phyloP scores from a whole-genome alignment of 2,797 vertebrate genomes.

The Fratercula arctica region DNA sequence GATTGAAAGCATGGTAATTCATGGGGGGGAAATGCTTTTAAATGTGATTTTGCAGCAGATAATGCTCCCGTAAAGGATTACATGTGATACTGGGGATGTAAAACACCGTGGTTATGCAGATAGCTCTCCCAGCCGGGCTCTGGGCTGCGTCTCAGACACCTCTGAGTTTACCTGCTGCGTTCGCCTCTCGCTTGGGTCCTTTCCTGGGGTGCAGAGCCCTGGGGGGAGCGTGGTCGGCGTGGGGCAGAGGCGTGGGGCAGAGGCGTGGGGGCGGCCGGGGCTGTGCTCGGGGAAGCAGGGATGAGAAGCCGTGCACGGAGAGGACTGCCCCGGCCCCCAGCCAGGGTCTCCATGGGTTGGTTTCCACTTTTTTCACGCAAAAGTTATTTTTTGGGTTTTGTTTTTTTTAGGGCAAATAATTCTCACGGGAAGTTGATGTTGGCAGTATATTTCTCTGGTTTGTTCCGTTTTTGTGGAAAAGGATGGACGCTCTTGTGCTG shows the following conservation, averaged over 20 bases:
- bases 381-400: rapidly evolving
- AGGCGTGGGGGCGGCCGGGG: rapidly evolving
- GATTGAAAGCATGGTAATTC: background rate
- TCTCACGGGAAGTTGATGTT: background rate
- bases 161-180: rapidly evolving
- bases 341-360: rapidly evolving
- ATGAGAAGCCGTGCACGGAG: rapidly evolving
- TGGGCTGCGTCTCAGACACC: background rate
- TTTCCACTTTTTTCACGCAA: background rate
- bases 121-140: background rate
- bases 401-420: background rate
- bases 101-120: background rate
- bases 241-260: no score
- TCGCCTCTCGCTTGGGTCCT: background rate
- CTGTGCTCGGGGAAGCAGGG: background rate
- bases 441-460: rapidly evolving
- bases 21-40: background rate
- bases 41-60: constrained; percentile 1
- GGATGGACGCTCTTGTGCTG: background rate
- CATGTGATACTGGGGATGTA: background rate
- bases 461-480: background rate
- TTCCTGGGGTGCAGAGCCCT: rapidly evolving
- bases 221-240: rapidly evolving
- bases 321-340: background rate
- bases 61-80: background rate